These are phyloP conservation scores for Marronus borbonicus DNA, from an alignment of 2,888 invertebrate species.

Conservation along the genomic window DNA sequence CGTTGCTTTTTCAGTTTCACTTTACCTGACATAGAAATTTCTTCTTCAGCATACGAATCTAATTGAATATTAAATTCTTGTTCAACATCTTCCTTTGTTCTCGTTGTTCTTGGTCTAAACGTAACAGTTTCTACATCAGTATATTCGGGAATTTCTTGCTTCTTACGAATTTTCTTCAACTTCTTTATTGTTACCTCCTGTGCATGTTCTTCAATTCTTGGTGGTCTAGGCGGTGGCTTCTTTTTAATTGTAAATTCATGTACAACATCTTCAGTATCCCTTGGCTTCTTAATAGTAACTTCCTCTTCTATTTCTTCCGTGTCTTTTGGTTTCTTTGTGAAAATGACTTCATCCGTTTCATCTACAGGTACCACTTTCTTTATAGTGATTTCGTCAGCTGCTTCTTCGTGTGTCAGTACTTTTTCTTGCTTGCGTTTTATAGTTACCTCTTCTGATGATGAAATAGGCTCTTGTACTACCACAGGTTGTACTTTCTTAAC, in stretches of 20 bases:
- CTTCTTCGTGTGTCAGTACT: conserved; percentile 55
- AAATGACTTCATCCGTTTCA: conserved; percentile 59
- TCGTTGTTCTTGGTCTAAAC: conserved; percentile 83
- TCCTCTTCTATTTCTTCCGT: conserved; percentile 67
- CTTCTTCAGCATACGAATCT: conserved; percentile 90
- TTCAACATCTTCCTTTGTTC: conserved; percentile 89
- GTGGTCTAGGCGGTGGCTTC: conserved; percentile 71
- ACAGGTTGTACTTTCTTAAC: conserved; percentile 50
- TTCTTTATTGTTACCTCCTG: conserved; percentile 84
- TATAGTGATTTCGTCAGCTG: conserved; percentile 57
- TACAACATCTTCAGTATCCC: conserved; percentile 65
- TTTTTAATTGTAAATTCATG: conserved; percentile 74
- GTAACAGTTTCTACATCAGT: conserved; percentile 85
- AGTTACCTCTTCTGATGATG: conserved; percentile 62
- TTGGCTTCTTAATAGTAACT: conserved; percentile 70
- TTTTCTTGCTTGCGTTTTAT: conserved; percentile 59
- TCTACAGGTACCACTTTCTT: conserved; percentile 54
- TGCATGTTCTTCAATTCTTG: conserved; percentile 74
- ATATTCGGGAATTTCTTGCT: conserved; percentile 80
- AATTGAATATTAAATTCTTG: conserved; percentile 91
- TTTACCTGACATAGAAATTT: conserved; percentile 89
- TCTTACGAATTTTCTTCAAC: conserved; percentile 78
- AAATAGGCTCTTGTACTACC: conserved; percentile 60
- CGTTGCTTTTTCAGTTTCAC: conserved; percentile 84
- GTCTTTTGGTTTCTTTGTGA: conserved; percentile 60